These are phyloP conservation scores for Yoshiicerus persimilis DNA, from an alignment of 1,140 invertebrate species.

Conservation along the genomic window DNA sequence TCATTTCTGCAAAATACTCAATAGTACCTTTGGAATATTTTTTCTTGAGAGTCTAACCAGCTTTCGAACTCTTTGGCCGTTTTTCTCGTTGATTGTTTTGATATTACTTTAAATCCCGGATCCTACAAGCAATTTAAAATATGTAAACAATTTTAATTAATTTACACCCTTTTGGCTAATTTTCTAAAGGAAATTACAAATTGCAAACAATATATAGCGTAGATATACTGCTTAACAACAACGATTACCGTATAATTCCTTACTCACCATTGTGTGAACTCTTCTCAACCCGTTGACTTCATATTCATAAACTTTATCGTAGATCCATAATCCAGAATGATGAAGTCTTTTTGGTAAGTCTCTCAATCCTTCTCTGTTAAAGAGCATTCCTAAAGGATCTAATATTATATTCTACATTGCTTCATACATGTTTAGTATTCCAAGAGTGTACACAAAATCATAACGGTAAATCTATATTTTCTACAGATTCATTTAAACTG, in stretches of 20 bases:
- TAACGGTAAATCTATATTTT: background rate
- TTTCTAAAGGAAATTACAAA: background rate
- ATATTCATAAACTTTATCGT: constrained; percentile 2
- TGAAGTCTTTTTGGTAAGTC: background rate
- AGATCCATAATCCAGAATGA: background rate
- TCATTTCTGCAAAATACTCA: background rate
- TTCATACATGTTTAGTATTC: too few species aligned
- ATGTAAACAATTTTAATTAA: background rate
- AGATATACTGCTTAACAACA: too few species aligned
- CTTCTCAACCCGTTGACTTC: background rate
- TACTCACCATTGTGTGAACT: background rate
- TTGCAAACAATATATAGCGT: background rate
- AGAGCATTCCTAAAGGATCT: background rate
- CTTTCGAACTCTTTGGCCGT: background rate
- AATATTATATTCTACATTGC: too few species aligned
- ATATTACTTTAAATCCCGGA: background rate
- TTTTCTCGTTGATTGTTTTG: background rate
- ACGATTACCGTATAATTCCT: background rate
- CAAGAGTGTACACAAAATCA: background rate
- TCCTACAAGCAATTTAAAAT: background rate
- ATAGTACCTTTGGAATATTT: background rate
- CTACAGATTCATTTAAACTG: background rate
- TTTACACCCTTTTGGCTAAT: background rate
- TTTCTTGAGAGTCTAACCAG: background rate
- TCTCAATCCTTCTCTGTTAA: background rate